Base-by-base conservation (phyloP, 2,888 invertebrate species). In the Zootermopsis nevadensis region DNA sequence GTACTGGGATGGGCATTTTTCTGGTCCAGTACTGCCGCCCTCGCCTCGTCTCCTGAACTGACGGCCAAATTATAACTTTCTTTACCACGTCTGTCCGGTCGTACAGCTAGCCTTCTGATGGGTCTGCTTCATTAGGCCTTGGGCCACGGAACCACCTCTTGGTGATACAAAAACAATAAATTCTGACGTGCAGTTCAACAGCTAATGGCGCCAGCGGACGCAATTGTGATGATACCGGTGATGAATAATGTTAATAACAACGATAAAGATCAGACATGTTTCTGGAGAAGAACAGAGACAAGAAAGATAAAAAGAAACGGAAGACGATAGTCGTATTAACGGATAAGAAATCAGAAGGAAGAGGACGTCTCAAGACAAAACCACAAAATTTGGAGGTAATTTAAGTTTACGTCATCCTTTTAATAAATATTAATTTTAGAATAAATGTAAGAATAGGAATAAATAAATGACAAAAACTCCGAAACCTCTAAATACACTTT, bases 21-120 rank as follows among this genome's bases (percentile, higher is more conserved):
- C 10, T 42, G 38, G 15, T 42, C 4, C 38, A 15, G 38, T 72
- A 31, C 31, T 22, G 30, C 48, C 53, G 42, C 48, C 42, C 77
- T 53, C 42, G 48, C 42, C 77, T 42, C 42, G 77, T 77, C 48
- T 77, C 48, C 53, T 22, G 31, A n/a, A 53, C 48, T 77, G 77
- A 77, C 77, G 77, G 77, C 31, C 53, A 77, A 77, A 77, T 77
- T 77, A 77, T 53, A 42, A 77, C 55, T 55, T 15, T 48, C 48
- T 48, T 48, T 15, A 12, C 15, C 48, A 48, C 48, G 66, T 66
- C 67, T 67, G 67, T 67, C 67, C 67, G 67, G 24, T 22, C 38
- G 15, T 42, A 42, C 60, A 60, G 60, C 60, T 8, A 27, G 60
- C 24, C 60, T 12, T 60, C 38, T 42, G 38, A 24, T 55, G 55